Conservation (phyloP, 2,888 invertebrate species). For the Melanostoma scalare region DNA sequence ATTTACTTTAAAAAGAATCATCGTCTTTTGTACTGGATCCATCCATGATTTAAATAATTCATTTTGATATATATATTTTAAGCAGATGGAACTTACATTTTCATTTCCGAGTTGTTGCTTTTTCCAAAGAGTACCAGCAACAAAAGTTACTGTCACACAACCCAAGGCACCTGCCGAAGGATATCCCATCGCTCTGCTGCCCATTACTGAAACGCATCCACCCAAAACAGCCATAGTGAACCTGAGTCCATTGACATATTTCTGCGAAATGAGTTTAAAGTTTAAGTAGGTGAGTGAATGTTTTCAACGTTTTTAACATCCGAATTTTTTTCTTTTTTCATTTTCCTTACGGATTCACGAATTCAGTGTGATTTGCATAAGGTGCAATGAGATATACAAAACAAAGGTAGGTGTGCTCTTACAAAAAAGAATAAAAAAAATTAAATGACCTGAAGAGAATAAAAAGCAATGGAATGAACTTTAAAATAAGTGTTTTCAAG, state of each 20-base stretch:
- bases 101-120: slow-evolving; percentile 78
- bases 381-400: too few species aligned
- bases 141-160: slow-evolving; percentile 84
- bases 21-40: neutral
- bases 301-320: neutral
- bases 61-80: slow-evolving; percentile 16
- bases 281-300: slow-evolving; percentile 1
- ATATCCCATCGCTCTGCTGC: slow-evolving; percentile 84
- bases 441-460: too few species aligned
- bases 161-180: slow-evolving; percentile 86
- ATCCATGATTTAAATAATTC: too few species aligned
- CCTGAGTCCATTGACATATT: slow-evolving; percentile 82
- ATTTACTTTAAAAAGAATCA: slow-evolving; percentile 8
- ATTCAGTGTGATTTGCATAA: too few species aligned
- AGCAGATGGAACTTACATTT: slow-evolving; percentile 77
- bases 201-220: slow-evolving; percentile 86
- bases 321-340: too few species aligned
- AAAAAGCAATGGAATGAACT: too few species aligned
- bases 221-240: slow-evolving; percentile 84
- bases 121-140: slow-evolving; percentile 84
- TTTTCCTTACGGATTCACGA: too few species aligned
- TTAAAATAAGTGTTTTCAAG: too few species aligned
- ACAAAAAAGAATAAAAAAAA: too few species aligned
- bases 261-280: slow-evolving; percentile 75
- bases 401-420: too few species aligned